A percentile compares a stretch with the other conserved stretches of the same genome.
phyloP scores from a whole-genome alignment of 2,797 vertebrate genomes.

The Coregonus ussuriensis region DNA sequence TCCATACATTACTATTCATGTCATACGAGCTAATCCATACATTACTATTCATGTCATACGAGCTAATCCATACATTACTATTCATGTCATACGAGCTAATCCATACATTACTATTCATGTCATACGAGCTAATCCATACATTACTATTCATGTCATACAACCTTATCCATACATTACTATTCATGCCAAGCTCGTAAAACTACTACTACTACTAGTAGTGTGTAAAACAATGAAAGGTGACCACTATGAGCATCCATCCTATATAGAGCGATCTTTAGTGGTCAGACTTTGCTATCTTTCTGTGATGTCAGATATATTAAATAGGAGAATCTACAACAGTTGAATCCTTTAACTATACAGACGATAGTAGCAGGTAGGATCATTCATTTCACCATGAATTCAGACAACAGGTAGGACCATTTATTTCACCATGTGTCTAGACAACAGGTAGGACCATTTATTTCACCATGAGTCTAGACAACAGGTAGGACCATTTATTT shows the following conservation, averaged over 20 bases:
- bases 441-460: slow-evolving; percentile 57
- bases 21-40: too few species aligned
- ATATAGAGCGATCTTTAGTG: neutral
- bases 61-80: too few species aligned
- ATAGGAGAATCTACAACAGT: slow-evolving; percentile 20
- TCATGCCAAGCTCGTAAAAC: neutral
- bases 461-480: slow-evolving; percentile 58
- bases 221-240: neutral
- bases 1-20: too few species aligned
- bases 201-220: neutral
- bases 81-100: too few species aligned
- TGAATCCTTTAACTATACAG: slow-evolving; percentile 38
- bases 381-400: slow-evolving; percentile 40
- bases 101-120: too few species aligned
- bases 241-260: neutral
- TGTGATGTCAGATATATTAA: neutral
- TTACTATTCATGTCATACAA: too few species aligned
- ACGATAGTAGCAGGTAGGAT: slow-evolving; percentile 35
- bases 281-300: neutral
- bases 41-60: too few species aligned
- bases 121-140: too few species aligned
- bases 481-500: slow-evolving; percentile 46
- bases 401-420: slow-evolving; percentile 63
- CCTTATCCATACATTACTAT: too few species aligned
- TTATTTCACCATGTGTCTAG: slow-evolving; percentile 45